Conservation (phyloP, 2,797 vertebrate species). For the Macroramphosus scolopax region DNA sequence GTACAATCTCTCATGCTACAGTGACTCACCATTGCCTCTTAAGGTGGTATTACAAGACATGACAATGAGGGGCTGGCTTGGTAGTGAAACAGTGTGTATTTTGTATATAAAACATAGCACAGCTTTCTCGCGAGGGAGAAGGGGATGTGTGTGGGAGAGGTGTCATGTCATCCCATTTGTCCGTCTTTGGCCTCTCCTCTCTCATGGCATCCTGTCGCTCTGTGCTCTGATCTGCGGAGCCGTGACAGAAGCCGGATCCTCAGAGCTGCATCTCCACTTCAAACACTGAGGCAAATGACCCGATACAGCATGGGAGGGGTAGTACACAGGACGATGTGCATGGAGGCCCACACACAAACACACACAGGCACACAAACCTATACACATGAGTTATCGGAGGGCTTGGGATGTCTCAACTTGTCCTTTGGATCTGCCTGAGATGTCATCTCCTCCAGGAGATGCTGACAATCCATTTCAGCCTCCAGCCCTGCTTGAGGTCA, state of each 20-base stretch:
- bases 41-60: too few relatives aligned
- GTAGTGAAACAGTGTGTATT: too few relatives aligned
- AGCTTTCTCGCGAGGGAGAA: too few relatives aligned
- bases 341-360: slow-evolving; percentile 7
- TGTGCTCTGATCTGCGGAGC: slow-evolving; percentile 56
- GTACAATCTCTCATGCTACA: too few relatives aligned
- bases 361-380: slow-evolving; percentile 16
- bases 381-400: slow-evolving; percentile 41
- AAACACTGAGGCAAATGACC: slow-evolving; percentile 59
- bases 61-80: too few relatives aligned
- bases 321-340: slow-evolving; percentile 29
- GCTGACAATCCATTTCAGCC: slow-evolving; percentile 56
- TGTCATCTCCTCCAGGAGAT: slow-evolving; percentile 56
- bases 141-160: slow-evolving; percentile 14
- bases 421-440: too few relatives aligned
- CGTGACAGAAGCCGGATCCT: slow-evolving; percentile 51
- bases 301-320: slow-evolving; percentile 15
- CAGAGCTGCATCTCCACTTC: slow-evolving; percentile 56
- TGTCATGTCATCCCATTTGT: slow-evolving; percentile 49
- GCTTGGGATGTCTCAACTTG: slow-evolving; percentile 32
- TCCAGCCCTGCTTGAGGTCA: slow-evolving; percentile 56
- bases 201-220: slow-evolving; percentile 32
- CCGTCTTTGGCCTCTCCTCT: slow-evolving; percentile 45
- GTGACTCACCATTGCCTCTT: too few relatives aligned
- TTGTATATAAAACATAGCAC: too few relatives aligned